phyloP scores from a whole-genome alignment of 2,797 vertebrate species.

The Nyctalus aviator region DNA sequence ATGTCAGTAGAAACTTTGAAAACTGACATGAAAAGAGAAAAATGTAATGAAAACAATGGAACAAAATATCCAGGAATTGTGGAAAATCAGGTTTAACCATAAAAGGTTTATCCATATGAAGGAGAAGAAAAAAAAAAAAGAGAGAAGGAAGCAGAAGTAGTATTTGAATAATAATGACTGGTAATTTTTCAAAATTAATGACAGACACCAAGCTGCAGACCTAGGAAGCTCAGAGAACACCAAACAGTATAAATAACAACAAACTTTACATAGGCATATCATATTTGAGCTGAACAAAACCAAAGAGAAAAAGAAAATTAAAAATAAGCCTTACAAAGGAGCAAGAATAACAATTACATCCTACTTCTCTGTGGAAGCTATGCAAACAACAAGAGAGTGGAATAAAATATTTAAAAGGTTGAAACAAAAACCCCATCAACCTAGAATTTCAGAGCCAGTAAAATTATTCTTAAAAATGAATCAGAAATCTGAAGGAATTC shows the following conservation, averaged over 20 bases:
- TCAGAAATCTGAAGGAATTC: neutral
- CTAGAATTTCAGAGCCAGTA: neutral
- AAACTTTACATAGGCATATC: neutral
- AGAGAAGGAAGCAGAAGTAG: neutral
- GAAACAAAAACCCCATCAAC: neutral
- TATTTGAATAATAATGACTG: neutral
- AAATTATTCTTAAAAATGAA: conserved; percentile 16
- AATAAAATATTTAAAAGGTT: neutral
- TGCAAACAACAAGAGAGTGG: neutral
- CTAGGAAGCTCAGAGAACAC: neutral
- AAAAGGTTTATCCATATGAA: neutral
- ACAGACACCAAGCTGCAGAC: neutral
- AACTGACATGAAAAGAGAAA: neutral
- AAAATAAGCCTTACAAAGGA: neutral
- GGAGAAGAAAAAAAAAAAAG: neutral
- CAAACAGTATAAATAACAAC: neutral
- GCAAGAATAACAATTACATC: neutral
- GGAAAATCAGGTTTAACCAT: neutral
- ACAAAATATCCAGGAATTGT: neutral
- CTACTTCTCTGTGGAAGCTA: neutral
- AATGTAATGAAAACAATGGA: neutral
- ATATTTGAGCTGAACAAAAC: neutral
- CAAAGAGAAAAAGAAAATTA: neutral
- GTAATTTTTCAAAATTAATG: neutral
- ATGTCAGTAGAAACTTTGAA: neutral